These are phyloP conservation scores for Teleogryllus oceanicus DNA, from an alignment of 2,888 invertebrate genomes.

Conservation along the genomic window DNA sequence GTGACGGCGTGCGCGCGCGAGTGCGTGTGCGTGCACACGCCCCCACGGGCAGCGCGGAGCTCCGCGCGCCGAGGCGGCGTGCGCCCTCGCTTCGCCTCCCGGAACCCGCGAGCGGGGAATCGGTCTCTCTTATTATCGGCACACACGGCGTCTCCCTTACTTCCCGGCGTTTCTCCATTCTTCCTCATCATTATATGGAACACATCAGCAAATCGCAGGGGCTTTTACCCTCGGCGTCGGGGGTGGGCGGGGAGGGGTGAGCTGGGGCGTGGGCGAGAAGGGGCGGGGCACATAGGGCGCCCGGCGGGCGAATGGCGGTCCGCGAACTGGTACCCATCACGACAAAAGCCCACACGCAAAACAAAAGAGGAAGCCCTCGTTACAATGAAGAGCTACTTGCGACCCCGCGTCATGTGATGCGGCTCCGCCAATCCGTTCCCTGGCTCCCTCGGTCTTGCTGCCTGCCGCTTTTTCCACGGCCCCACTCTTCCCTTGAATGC, in stretches of 20 bases:
- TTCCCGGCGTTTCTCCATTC: too few relatives aligned
- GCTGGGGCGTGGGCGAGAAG: too few relatives aligned
- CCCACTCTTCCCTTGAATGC: constrained; percentile 34
- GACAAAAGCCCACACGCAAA: constrained; percentile 23
- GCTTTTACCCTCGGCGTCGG: constrained; percentile 12
- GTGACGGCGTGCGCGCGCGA: too few relatives aligned
- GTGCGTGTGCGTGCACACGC: too few relatives aligned
- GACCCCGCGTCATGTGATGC: constrained; percentile 40
- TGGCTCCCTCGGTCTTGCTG: constrained; percentile 29
- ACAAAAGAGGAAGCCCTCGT: constrained; percentile 33
- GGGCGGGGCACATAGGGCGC: constrained; percentile 23
- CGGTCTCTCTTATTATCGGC: too few relatives aligned
- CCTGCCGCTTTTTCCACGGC: constrained; percentile 29
- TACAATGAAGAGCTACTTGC: constrained; percentile 37
- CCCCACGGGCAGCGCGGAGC: too few relatives aligned
- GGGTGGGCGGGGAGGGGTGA: too few relatives aligned
- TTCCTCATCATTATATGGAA: constrained; percentile 28
- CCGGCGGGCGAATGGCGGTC: neutral
- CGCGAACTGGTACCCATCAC: constrained; percentile 27
- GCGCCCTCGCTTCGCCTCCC: too few relatives aligned
- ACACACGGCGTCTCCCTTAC: too few relatives aligned
- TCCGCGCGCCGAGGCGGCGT: too few relatives aligned
- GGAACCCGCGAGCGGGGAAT: too few relatives aligned
- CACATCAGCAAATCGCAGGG: constrained; percentile 32
- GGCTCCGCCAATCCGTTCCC: constrained; percentile 43